These are phyloP conservation scores for Aptenodytes forsteri DNA, from an alignment of 2,113 vertebrate genomes.

Conservation along the genomic window DNA sequence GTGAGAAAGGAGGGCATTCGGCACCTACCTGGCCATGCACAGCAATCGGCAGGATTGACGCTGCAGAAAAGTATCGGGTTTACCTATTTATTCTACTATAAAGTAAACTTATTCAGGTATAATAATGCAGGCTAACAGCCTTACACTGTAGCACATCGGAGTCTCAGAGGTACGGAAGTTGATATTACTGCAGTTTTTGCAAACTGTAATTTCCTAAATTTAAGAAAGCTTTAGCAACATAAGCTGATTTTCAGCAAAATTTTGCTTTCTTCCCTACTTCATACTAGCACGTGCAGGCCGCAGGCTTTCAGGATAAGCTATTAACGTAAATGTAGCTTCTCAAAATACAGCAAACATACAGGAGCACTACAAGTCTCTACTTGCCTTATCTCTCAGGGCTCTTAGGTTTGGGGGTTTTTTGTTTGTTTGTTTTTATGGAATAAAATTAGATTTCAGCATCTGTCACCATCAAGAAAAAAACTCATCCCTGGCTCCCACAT, in stretches of 20 bases:
- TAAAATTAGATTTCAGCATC: constrained; percentile 80
- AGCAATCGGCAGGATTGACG: accelerated
- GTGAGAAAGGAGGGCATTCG: background rate
- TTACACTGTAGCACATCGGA: background rate
- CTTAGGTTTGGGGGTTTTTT: background rate
- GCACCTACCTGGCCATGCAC: background rate
- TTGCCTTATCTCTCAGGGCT: constrained; percentile 62
- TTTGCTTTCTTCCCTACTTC: background rate
- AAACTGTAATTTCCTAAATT: background rate
- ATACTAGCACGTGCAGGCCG: background rate
- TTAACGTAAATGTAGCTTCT: constrained; percentile 16
- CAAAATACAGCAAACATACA: constrained; percentile 14
- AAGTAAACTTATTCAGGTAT: background rate
- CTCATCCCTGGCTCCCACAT: constrained; percentile 71
- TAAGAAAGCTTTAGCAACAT: background rate
- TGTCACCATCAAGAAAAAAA: constrained; percentile 73
- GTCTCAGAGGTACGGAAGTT: background rate
- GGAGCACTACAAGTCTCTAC: constrained; percentile 7
- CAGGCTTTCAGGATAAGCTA: background rate
- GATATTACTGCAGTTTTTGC: background rate
- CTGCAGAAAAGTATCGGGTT: background rate
- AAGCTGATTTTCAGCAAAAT: background rate
- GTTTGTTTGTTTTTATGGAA: constrained; percentile 52
- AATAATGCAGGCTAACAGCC: background rate
- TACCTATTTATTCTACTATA: background rate